These are phyloP conservation scores for Agapostemon virescens DNA, from an alignment of 2,888 invertebrate genomes.

Conservation along the genomic window DNA sequence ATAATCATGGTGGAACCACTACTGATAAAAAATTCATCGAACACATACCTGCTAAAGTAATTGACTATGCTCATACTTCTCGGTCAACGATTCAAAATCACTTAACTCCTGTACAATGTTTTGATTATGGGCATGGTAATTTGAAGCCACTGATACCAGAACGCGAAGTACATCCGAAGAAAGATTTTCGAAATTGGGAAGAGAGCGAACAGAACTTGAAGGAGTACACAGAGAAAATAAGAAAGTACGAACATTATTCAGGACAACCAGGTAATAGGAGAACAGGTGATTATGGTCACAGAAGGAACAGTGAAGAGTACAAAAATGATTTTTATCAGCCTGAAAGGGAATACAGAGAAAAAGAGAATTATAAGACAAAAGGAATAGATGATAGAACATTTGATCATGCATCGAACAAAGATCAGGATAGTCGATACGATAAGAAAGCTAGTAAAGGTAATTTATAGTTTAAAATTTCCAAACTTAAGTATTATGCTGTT, in stretches of 20 bases:
- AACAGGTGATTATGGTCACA: slow-evolving; percentile 29
- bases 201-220: slow-evolving; percentile 76
- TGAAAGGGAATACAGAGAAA: slow-evolving; percentile 52
- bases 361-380: slow-evolving; percentile 47
- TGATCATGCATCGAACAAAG: slow-evolving; percentile 65
- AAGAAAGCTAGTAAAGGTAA: slow-evolving; percentile 66
- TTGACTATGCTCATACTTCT: slow-evolving; percentile 75
- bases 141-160: slow-evolving; percentile 71
- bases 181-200: slow-evolving; percentile 76
- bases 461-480: slow-evolving; percentile 26
- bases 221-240: slow-evolving; percentile 75
- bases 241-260: slow-evolving; percentile 56
- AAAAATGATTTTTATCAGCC: slow-evolving; percentile 39
- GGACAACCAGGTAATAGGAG: slow-evolving; percentile 22
- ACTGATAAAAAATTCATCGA: slow-evolving; percentile 66
- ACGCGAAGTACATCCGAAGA: slow-evolving; percentile 66
- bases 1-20: slow-evolving; percentile 74
- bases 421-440: slow-evolving; percentile 64
- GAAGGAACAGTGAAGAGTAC: slow-evolving; percentile 18
- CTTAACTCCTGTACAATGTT: slow-evolving; percentile 70
- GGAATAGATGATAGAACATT: slow-evolving; percentile 45
- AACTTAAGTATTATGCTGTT: slow-evolving; percentile 2
- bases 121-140: slow-evolving; percentile 77
- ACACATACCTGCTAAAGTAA: slow-evolving; percentile 72
- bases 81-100: slow-evolving; percentile 66